phyloP scores from a whole-genome alignment of 2,888 invertebrate genomes.

The Phengaris arion region DNA sequence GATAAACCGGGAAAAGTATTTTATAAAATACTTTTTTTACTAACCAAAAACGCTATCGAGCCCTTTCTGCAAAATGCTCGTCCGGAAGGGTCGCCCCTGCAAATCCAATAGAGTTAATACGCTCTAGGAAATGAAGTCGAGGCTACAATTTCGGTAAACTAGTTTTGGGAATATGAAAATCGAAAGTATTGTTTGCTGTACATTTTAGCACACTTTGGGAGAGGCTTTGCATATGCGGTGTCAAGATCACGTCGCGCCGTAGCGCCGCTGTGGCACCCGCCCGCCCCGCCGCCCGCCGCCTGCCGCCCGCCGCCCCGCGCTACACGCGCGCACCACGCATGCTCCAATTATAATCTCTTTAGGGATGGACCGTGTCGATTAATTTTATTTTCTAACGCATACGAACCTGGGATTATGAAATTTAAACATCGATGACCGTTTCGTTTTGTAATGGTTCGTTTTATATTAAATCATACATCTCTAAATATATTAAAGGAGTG shows the following conservation, averaged over 20 bases:
- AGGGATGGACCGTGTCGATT: constrained; percentile 76
- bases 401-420: neutral
- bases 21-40: constrained; percentile 1
- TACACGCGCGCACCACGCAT: constrained; percentile 75
- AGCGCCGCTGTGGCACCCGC: constrained; percentile 55
- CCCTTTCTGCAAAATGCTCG: neutral
- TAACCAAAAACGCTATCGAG: neutral
- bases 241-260: constrained; percentile 75
- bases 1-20: constrained; percentile 11
- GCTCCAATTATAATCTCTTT: constrained; percentile 79
- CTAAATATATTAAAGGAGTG: constrained; percentile 49
- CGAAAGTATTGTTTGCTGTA: constrained; percentile 38
- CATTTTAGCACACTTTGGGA: constrained; percentile 47
- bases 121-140: neutral
- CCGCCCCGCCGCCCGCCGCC: constrained; percentile 45
- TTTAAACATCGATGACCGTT: neutral
- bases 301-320: constrained; percentile 60
- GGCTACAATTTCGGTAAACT: neutral
- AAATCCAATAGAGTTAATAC: constrained; percentile 20
- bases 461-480: constrained; percentile 44
- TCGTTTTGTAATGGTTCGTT: neutral
- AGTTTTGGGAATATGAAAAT: constrained; percentile 30
- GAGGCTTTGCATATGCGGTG: constrained; percentile 70
- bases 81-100: constrained; percentile 3
- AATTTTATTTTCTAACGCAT: constrained; percentile 24